phyloP scores from a whole-genome alignment of 2,797 vertebrate genomes.

The Telmatherina bonti region DNA sequence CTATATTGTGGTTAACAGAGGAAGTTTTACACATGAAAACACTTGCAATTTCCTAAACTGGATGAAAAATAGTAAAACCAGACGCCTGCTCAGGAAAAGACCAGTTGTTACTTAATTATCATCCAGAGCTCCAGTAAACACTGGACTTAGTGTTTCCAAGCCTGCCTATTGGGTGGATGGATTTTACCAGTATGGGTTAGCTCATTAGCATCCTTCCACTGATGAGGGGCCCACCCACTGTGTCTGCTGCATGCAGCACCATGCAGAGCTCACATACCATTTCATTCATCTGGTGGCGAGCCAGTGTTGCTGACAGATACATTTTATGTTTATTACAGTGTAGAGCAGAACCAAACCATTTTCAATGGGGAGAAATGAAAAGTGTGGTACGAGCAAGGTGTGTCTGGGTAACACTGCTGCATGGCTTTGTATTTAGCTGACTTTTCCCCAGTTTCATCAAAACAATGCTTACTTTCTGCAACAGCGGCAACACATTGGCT shows the following conservation, averaged over 20 bases:
- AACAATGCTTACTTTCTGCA: neutral
- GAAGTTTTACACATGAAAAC: constrained; percentile 74
- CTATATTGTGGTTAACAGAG: constrained; percentile 65
- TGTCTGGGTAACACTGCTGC: constrained; percentile 10
- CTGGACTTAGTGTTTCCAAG: constrained; percentile 71
- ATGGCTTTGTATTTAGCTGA: neutral
- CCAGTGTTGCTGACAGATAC: constrained; percentile 66
- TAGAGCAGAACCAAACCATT: constrained; percentile 36
- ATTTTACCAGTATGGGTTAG: constrained; percentile 68
- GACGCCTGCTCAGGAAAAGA: constrained; percentile 69
- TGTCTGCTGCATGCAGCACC: constrained; percentile 55
- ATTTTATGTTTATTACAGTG: constrained; percentile 55
- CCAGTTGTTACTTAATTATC: constrained; percentile 72
- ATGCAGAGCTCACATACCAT: constrained; percentile 61
- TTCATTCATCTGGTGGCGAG: constrained; percentile 73
- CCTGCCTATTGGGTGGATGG: constrained; percentile 61
- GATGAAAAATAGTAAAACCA: constrained; percentile 72
- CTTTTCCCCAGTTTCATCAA: neutral
- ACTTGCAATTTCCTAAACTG: constrained; percentile 69
- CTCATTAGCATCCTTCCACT: constrained; percentile 76
- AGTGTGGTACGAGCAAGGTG: constrained; percentile 29
- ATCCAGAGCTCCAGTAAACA: constrained; percentile 72
- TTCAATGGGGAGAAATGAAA: constrained; percentile 55
- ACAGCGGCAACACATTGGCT: neutral
- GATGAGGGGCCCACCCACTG: constrained; percentile 80